Evolutionary conservation across 2,797 vertebrate species (phyloP).

Genomic region (Eptatretus atami): DNA sequence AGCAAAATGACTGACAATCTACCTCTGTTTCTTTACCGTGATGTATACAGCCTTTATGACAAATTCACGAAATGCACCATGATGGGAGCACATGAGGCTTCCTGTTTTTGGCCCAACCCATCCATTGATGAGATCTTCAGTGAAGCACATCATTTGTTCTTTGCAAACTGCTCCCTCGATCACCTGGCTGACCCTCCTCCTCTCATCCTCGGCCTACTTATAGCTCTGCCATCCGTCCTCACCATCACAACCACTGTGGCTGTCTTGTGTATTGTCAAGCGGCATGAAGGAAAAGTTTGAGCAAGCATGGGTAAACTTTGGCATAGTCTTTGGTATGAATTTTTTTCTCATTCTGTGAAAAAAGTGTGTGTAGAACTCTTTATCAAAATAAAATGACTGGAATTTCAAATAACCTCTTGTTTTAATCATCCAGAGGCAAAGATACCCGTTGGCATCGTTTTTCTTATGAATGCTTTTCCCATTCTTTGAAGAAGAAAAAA

Average conservation of each 20-base stretch:
- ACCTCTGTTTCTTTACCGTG: too few relatives aligned
- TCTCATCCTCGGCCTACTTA: constrained; percentile 43
- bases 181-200: constrained; percentile 47
- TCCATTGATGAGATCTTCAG: constrained; percentile 59
- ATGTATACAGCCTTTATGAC: constrained; percentile 25
- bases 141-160: constrained; percentile 37
- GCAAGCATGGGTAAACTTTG: not conserved
- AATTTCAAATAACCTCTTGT: too few relatives aligned
- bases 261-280: constrained; percentile 74
- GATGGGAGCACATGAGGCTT: constrained; percentile 22
- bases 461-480: too few relatives aligned
- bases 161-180: constrained; percentile 33
- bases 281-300: constrained; percentile 47
- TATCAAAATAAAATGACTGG: too few relatives aligned
- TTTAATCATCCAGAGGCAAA: too few relatives aligned
- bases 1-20: too few relatives aligned
- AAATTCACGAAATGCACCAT: constrained; percentile 54
- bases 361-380: too few relatives aligned
- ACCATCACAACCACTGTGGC: constrained; percentile 53
- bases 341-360: too few relatives aligned
- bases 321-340: too few relatives aligned
- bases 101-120: constrained; percentile 59
- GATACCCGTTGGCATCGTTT: too few relatives aligned
- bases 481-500: too few relatives aligned
- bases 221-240: constrained; percentile 35